Percentiles rank a stretch among this genome's conserved stretches.
Evolutionary conservation across 2,888 invertebrate species (phyloP).

Genomic region (Lasioglossum pauxillum): DNA sequence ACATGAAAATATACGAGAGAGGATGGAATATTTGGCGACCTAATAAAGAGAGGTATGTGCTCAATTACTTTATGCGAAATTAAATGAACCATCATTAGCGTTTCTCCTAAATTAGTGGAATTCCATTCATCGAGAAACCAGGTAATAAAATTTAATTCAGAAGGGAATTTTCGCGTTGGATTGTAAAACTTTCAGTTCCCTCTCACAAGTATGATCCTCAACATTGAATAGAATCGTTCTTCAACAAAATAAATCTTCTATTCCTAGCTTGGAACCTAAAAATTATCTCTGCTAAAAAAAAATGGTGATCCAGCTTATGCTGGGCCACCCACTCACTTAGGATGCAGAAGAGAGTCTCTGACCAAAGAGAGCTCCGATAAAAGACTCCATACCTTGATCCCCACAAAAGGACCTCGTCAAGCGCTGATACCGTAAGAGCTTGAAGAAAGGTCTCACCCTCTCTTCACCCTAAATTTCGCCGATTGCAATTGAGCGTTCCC

Average conservation of each 20-base stretch:
- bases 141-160: not conserved
- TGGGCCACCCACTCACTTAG: not conserved
- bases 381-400: not conserved
- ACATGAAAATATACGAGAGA: not conserved
- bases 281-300: not conserved
- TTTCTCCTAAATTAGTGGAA: not conserved
- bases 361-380: not conserved
- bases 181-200: not conserved
- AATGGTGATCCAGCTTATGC: not conserved
- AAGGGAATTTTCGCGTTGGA: not conserved
- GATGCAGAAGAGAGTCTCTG: not conserved
- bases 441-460: constrained; percentile 2
- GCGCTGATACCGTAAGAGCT: not conserved
- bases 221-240: not conserved
- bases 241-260: not conserved
- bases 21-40: not conserved
- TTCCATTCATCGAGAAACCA: not conserved
- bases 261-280: not conserved
- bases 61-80: not conserved
- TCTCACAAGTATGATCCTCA: no score
- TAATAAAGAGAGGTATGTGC: not conserved
- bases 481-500: constrained; percentile 53
- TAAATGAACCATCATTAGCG: not conserved
- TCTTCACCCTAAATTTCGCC: constrained; percentile 22
- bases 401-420: not conserved